Evolutionary conservation across 2,113 vertebrate genomes (phyloP).

Genomic region (Nycticebus coucang): DNA sequence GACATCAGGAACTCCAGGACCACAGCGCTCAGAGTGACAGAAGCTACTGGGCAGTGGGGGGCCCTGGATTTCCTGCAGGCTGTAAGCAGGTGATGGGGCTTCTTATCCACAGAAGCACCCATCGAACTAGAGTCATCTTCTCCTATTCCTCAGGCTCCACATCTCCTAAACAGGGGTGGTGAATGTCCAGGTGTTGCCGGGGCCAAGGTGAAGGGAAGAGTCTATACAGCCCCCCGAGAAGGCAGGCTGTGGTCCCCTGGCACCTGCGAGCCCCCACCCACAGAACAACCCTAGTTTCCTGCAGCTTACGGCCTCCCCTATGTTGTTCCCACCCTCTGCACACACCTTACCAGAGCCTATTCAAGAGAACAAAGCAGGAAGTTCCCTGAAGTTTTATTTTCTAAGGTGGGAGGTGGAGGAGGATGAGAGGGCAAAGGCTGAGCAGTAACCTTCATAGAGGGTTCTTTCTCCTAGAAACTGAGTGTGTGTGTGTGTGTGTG

Average conservation of each 20-base stretch:
- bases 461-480: background rate
- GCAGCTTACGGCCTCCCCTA: background rate
- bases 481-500: no score
- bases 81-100: background rate
- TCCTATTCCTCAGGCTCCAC: background rate
- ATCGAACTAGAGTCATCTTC: background rate
- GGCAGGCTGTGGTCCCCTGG: background rate
- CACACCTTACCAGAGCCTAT: background rate
- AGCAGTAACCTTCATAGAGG: background rate
- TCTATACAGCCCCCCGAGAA: background rate
- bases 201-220: background rate
- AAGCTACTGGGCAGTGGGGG: background rate
- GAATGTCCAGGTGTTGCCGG: background rate
- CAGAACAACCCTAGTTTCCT: no score
- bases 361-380: constrained; percentile 1
- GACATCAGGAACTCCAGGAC: background rate
- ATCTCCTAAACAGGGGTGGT: background rate
- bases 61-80: background rate
- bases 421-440: background rate
- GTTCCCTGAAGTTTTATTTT: background rate
- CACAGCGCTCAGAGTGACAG: background rate
- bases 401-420: no score
- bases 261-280: background rate
- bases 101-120: background rate
- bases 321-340: rapidly evolving